Evolutionary conservation across 2,113 vertebrate genomes (phyloP).

Genomic region (Limnothrissa miodon): DNA sequence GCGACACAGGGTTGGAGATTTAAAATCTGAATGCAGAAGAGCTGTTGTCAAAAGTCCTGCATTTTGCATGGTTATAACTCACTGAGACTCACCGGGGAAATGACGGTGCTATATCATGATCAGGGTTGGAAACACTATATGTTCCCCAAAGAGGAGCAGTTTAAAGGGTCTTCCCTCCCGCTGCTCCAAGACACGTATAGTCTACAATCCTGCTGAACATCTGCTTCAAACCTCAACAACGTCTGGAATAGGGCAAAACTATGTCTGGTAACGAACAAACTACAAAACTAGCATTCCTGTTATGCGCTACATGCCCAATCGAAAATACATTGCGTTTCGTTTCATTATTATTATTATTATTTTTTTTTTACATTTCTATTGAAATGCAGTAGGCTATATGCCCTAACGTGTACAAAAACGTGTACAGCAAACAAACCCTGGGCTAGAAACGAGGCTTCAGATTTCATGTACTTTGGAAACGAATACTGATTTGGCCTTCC

Average conservation of each 20-base stretch:
- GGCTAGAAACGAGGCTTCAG: slow-evolving; percentile 44
- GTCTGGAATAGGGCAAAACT: slow-evolving; percentile 21
- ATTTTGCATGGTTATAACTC: slow-evolving; percentile 46
- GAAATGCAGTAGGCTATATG: background rate
- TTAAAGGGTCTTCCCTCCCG: slow-evolving; percentile 39
- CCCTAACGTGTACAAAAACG: background rate
- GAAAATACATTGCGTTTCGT: background rate
- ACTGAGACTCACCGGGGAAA: slow-evolving; percentile 38
- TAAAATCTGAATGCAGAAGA: slow-evolving; percentile 32
- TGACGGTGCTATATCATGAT: slow-evolving; percentile 38
- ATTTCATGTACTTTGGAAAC: slow-evolving; percentile 58
- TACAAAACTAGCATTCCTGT: slow-evolving; percentile 13
- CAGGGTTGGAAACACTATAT: slow-evolving; percentile 46
- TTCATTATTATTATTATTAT: too few species aligned
- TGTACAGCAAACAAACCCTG: background rate
- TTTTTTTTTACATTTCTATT: background rate
- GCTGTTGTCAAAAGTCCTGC: slow-evolving; percentile 12
- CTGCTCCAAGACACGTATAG: slow-evolving; percentile 47
- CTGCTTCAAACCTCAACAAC: slow-evolving; percentile 37
- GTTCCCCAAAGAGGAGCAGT: slow-evolving; percentile 47
- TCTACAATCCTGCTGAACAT: slow-evolving; percentile 43
- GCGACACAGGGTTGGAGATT: slow-evolving; percentile 30
- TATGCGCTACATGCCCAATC: background rate
- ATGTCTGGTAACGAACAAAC: slow-evolving; percentile 21
- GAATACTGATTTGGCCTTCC: slow-evolving; percentile 19